phyloP scores from a whole-genome alignment of 2,888 invertebrate species.

The Drosophila affinis region DNA sequence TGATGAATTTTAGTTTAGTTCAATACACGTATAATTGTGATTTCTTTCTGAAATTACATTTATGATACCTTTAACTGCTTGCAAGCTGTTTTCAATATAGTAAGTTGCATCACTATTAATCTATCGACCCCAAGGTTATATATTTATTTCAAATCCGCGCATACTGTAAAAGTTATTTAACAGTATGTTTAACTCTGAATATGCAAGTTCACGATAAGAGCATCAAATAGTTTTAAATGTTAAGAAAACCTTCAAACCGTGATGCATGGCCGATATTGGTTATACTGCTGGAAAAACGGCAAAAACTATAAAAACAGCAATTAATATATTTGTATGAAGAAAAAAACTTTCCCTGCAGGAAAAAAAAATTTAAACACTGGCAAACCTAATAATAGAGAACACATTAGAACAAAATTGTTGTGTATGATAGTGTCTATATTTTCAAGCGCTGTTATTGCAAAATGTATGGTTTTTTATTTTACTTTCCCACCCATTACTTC shows the following conservation, averaged over 20 bases:
- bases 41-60: not conserved
- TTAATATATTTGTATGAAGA: not conserved
- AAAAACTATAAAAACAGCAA: not conserved
- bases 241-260: not conserved
- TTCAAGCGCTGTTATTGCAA: constrained; percentile 43
- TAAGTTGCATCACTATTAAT: constrained; percentile 13
- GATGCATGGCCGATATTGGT: not conserved
- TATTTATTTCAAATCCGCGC: not conserved
- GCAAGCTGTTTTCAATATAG: not conserved
- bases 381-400: constrained; percentile 14
- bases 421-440: constrained; percentile 20
- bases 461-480: constrained; percentile 49
- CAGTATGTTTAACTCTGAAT: not conserved
- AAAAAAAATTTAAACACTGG: not conserved
- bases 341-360: not conserved
- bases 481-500: constrained; percentile 63
- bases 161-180: not conserved
- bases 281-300: not conserved
- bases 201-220: not conserved
- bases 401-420: constrained; percentile 21
- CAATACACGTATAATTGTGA: constrained; percentile 11
- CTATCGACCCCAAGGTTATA: constrained; percentile 25
- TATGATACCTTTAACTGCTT: constrained; percentile 5
- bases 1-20: constrained; percentile 14
- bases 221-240: not conserved